phyloP scores from a whole-genome alignment of 2,888 invertebrate species.

The Thelaira solivaga region DNA sequence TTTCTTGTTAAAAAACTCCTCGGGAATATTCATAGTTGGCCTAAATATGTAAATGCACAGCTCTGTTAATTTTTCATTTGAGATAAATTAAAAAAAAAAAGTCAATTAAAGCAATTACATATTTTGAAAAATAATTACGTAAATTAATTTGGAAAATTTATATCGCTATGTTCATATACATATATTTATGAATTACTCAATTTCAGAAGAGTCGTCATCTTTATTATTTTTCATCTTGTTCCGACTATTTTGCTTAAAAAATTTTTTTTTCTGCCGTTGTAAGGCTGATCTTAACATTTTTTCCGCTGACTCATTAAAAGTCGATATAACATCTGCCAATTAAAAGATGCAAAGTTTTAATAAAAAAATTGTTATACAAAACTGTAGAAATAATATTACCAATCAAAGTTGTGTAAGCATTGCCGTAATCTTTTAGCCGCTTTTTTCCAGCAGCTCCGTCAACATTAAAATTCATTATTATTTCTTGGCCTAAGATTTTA shows the following conservation, averaged over 20 bases:
- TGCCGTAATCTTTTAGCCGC: conserved; percentile 11
- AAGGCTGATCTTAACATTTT: conserved; percentile 10
- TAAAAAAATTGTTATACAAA: background rate
- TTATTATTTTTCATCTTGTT: conserved; percentile 21
- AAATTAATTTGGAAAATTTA: too few relatives aligned
- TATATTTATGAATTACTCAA: background rate
- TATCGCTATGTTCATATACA: too few relatives aligned
- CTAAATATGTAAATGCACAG: too few relatives aligned
- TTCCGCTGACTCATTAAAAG: conserved; percentile 7
- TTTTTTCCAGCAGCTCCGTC: conserved; percentile 33
- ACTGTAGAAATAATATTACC: background rate
- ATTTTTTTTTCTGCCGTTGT: conserved; percentile 1
- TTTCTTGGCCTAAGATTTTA: conserved; percentile 5
- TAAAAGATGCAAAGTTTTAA: background rate
- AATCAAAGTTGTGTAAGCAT: background rate
- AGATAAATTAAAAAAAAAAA: too few relatives aligned
- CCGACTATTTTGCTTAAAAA: background rate
- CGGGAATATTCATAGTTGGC: too few relatives aligned
- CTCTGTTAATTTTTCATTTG: too few relatives aligned
- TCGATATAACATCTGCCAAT: conserved; percentile 25
- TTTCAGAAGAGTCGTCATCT: background rate
- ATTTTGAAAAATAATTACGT: too few relatives aligned
- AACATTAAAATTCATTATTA: conserved; percentile 31
- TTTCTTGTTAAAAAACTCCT: too few relatives aligned
- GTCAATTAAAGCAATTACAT: too few relatives aligned